phyloP scores from a whole-genome alignment of 2,888 invertebrate species.

The Sclerodermus sp. region DNA sequence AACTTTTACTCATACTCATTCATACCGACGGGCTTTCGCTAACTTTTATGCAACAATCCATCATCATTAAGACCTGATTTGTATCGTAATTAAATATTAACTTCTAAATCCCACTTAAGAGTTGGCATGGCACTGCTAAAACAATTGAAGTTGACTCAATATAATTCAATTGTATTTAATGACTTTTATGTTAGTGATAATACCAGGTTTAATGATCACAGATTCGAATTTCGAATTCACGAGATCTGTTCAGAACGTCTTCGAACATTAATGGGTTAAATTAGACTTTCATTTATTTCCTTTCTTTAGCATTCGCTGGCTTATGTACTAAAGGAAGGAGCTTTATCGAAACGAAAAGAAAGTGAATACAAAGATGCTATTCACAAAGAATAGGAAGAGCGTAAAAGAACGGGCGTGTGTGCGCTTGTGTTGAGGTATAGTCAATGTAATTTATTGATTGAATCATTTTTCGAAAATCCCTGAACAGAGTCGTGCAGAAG shows the following conservation, averaged over 20 bases:
- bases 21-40: constrained; percentile 35
- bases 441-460: too few species aligned
- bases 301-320: background rate
- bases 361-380: background rate
- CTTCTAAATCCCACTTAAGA: background rate
- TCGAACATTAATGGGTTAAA: background rate
- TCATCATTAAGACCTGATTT: constrained; percentile 8
- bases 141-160: background rate
- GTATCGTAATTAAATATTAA: background rate
- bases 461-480: background rate
- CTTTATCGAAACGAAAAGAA: background rate
- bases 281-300: background rate
- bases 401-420: constrained; percentile 9
- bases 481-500: too few species aligned
- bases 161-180: background rate
- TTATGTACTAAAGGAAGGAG: background rate
- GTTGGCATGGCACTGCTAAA: background rate
- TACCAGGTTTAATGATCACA: background rate
- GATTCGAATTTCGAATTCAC: background rate
- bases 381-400: constrained; percentile 3
- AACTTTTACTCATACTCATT: constrained; percentile 26
- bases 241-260: background rate
- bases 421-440: constrained; percentile 21
- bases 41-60: constrained; percentile 15
- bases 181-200: background rate